Conservation (phyloP, 2,888 invertebrate species). For the Eupeodes latifasciatus region DNA sequence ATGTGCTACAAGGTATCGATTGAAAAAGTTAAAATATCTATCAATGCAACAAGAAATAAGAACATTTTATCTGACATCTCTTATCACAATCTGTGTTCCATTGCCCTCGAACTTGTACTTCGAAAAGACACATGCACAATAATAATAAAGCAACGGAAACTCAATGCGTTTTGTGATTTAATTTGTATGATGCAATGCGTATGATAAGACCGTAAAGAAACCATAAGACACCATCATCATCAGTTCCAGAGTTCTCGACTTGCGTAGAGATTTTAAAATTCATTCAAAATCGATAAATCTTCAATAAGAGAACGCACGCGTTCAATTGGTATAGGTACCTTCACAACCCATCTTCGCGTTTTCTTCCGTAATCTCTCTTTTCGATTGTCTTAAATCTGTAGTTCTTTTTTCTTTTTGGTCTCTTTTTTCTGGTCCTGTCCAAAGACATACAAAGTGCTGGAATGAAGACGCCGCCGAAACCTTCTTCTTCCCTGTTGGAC, state of each 20-base stretch:
- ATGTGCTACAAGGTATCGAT: not conserved
- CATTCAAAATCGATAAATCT: slow-evolving; percentile 76
- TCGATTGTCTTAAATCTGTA: slow-evolving; percentile 71
- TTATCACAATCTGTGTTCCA: slow-evolving; percentile 20
- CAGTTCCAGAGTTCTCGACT: not conserved
- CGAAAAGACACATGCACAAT: too few species aligned
- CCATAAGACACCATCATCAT: slow-evolving; percentile 41
- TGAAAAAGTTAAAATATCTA: too few species aligned
- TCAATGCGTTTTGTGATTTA: slow-evolving; percentile 42
- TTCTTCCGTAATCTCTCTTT: slow-evolving; percentile 39
- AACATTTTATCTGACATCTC: not conserved
- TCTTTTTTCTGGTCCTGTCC: not conserved
- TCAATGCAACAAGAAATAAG: too few species aligned
- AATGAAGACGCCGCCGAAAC: slow-evolving; percentile 65
- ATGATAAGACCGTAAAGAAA: slow-evolving; percentile 5
- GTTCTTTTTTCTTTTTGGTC: not conserved
- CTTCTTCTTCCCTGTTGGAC: slow-evolving; percentile 31
- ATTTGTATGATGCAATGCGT: slow-evolving; percentile 56
- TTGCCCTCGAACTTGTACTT: slow-evolving; percentile 14
- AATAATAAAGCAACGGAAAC: not conserved
- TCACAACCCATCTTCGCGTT: slow-evolving; percentile 36
- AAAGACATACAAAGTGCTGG: slow-evolving; percentile 14
- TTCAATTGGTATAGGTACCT: slow-evolving; percentile 51
- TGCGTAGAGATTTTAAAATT: slow-evolving; percentile 35
- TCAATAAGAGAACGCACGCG: slow-evolving; percentile 52